Conservation (phyloP, 2,797 vertebrate species). For the Hylomyscus alleni region DNA sequence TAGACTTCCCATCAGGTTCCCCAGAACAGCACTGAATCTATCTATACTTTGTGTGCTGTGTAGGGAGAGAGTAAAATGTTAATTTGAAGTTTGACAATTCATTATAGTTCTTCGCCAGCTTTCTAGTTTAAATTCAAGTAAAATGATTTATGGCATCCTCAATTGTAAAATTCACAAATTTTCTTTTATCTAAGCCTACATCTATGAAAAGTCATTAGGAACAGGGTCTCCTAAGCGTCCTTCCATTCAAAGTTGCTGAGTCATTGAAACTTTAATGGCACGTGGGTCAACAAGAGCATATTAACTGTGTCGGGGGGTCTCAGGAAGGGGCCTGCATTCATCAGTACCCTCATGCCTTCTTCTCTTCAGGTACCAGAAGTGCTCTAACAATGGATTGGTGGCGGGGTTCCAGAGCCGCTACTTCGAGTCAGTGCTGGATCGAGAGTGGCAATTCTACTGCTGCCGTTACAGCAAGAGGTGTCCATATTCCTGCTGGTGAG, state of each 20-base stretch:
- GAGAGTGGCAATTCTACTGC: conserved; percentile 99
- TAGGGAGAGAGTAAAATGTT: not conserved
- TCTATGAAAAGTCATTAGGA: not conserved
- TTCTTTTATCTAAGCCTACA: not conserved
- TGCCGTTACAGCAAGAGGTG: conserved; percentile 96
- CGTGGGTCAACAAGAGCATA: not conserved
- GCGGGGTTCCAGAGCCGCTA: conserved; percentile 98
- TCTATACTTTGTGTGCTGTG: fast-evolving
- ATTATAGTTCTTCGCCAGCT: not conserved
- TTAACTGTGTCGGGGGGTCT: not conserved
- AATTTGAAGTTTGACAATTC: not conserved
- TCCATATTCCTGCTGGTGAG: conserved; percentile 97
- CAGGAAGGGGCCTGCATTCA: not conserved
- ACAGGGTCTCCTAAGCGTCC: not conserved
- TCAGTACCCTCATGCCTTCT: not conserved
- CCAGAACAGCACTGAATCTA: fast-evolving
- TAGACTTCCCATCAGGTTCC: not conserved
- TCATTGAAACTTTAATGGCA: not conserved
- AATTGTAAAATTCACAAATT: not conserved
- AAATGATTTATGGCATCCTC: not conserved
- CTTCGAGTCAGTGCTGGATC: conserved; percentile 96
- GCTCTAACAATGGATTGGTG: conserved; percentile 96
- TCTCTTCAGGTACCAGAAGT: conserved; percentile 94
- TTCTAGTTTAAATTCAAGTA: conserved; percentile 18
- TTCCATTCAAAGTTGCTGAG: not conserved